A percentile compares a stretch with the other conserved stretches of the same genome.
Conservation (phyloP, 2,888 invertebrate genomes). For the Perizoma flavofasciatum region DNA sequence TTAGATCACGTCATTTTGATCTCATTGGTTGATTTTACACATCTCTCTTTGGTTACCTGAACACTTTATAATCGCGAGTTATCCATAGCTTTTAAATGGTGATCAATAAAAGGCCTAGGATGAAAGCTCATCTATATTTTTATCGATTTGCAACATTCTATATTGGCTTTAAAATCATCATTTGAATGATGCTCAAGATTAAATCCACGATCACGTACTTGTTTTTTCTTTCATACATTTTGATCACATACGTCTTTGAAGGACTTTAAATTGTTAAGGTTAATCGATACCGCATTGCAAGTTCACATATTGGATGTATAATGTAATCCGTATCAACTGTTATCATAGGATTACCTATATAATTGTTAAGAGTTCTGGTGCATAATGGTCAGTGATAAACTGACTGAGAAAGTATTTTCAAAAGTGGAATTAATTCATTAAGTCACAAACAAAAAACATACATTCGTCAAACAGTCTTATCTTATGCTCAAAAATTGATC, state of each 20-base stretch:
- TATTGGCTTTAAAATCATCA: slow-evolving; percentile 14
- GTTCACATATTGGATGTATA: slow-evolving; percentile 63
- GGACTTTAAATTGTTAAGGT: slow-evolving; percentile 54
- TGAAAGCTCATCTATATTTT: slow-evolving; percentile 15
- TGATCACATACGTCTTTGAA: slow-evolving; percentile 59
- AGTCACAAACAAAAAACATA: slow-evolving; percentile 2
- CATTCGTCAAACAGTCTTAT: slow-evolving; percentile 11
- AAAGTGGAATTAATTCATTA: slow-evolving; percentile 9
- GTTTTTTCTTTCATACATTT: slow-evolving; percentile 21
- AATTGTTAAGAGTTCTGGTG: slow-evolving; percentile 63
- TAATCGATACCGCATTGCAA: slow-evolving; percentile 62
- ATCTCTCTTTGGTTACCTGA: background rate
- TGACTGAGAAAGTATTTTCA: slow-evolving; percentile 20
- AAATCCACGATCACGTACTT: slow-evolving; percentile 21
- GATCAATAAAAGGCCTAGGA: slow-evolving; percentile 25
- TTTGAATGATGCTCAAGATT: slow-evolving; percentile 33
- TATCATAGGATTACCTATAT: slow-evolving; percentile 59
- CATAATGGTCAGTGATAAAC: slow-evolving; percentile 69
- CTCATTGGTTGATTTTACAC: slow-evolving; percentile 3
- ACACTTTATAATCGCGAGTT: background rate
- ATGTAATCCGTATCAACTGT: slow-evolving; percentile 73
- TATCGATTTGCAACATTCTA: slow-evolving; percentile 25
- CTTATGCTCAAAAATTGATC: slow-evolving; percentile 50
- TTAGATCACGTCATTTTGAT: background rate
- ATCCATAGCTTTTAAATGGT: slow-evolving; percentile 6